Evolutionary conservation across 2,888 invertebrate species (phyloP), one percentile per base, ranked within the genome.

Genomic region (Crematogaster levior): DNA sequence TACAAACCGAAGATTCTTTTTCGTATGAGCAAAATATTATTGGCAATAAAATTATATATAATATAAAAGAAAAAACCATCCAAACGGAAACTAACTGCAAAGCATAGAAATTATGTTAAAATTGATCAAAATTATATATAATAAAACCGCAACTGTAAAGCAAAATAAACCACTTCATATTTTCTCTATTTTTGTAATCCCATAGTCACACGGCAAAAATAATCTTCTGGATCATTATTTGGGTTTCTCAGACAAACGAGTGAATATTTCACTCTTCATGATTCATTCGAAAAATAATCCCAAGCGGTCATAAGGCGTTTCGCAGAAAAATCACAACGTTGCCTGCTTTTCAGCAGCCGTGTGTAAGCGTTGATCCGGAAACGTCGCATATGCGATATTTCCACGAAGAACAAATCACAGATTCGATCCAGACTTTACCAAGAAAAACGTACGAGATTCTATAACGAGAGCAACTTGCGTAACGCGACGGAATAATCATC

Each of bases 251-350:
- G 24, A 10, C 40, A 58, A 68, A 83, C 66, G 68, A 77, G 83
- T 85, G 75, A 85, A 90, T 9, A 51, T 90, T 84, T 82, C 70
- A 1, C 6, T 68, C 21, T 82, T 80, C 84, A 85, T 91, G 91
- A 91, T 89, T 91, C 89, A 90, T 85, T 84, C 79, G 75, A 83
- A 84, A 89, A 88, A 90, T 89, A 88, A 88, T 85, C 81, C 65
- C 72, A 72, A 61, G 84, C 89, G 84, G 88, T 86, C 84, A 84
- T 85, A 43, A 37, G 40, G 9, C 27, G 40, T 34, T 83, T 86
- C 83, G 30, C 61, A 53, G 73, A 66, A 73, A 74, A 80, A 34
- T 79, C 51, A 30, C 43, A 53, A 21, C 21, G 53, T 66, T 21
- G 48, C 21, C 66, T 37, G 15, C 27, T 75, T 80, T 80, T 61